Evolutionary conservation across 2,113 vertebrate genomes (phyloP).

Genomic region (Cinclus mexicanus): DNA sequence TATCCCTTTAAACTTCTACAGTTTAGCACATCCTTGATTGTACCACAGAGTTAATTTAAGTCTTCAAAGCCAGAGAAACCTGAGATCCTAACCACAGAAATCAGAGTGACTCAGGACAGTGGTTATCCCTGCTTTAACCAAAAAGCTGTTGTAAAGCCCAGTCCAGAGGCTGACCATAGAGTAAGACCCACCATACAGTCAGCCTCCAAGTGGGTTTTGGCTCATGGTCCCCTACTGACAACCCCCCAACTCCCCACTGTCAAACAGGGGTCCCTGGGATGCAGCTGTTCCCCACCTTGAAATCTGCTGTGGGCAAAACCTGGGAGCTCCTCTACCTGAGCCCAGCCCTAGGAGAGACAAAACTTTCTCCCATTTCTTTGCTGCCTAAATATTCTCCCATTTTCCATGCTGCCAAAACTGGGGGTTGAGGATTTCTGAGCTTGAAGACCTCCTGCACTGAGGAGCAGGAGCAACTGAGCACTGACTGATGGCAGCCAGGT

Average conservation of each 20-base stretch:
- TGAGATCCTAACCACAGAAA: background rate
- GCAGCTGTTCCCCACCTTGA: background rate
- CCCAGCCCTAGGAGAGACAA: background rate
- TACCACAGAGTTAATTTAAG: background rate
- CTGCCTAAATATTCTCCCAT: background rate
- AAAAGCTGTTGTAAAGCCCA: background rate
- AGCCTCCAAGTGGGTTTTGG: background rate
- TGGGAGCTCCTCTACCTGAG: background rate
- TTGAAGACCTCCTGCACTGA: background rate
- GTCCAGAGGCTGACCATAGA: background rate
- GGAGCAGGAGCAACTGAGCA: background rate
- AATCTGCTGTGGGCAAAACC: background rate
- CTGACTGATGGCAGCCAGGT: accelerated
- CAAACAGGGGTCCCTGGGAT: background rate
- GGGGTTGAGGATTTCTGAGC: background rate
- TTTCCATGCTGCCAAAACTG: background rate
- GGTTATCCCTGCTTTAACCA: background rate
- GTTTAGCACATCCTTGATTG: background rate
- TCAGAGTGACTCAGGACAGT: background rate
- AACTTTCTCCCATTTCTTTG: background rate
- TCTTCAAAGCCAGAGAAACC: background rate
- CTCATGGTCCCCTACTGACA: accelerated
- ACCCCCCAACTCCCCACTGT: accelerated
- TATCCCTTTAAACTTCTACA: background rate
- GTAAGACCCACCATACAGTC: no score